phyloP scores from a whole-genome alignment of 2,113 vertebrate genomes.

The Neotoma lepida region DNA sequence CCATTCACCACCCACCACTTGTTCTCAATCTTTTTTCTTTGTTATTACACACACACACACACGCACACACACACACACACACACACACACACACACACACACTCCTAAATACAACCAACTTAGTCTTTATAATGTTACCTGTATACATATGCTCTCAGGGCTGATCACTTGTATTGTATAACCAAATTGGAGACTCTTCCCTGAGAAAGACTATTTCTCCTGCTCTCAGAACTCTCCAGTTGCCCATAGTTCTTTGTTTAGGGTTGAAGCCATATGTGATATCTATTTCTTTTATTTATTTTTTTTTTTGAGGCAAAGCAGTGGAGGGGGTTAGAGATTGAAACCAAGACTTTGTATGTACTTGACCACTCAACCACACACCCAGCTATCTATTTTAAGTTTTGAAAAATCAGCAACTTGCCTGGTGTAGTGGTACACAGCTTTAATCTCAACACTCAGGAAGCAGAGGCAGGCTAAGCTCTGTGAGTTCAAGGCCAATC shows the following conservation, averaged over 20 bases:
- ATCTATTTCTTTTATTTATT: background rate
- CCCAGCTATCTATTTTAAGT: background rate
- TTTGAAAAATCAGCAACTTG: background rate
- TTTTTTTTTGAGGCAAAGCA: background rate
- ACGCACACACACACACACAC: background rate
- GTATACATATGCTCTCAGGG: background rate
- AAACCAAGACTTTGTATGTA: background rate
- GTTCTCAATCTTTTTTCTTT: background rate
- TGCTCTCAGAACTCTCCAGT: background rate
- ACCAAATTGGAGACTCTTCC: background rate
- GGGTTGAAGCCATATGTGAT: background rate
- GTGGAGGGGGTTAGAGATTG: background rate
- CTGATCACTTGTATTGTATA: background rate
- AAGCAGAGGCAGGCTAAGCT: background rate
- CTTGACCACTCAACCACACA: background rate
- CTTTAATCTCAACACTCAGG: background rate
- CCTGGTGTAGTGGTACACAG: background rate
- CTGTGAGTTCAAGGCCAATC: background rate
- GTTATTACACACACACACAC: background rate
- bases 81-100: background rate
- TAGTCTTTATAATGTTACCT: background rate
- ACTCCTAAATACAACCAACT: background rate
- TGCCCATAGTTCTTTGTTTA: background rate
- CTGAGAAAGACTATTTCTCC: background rate
- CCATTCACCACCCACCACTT: background rate